These are phyloP conservation scores for Trinectes maculatus DNA, from an alignment of 2,113 vertebrate species.

Conservation along the genomic window DNA sequence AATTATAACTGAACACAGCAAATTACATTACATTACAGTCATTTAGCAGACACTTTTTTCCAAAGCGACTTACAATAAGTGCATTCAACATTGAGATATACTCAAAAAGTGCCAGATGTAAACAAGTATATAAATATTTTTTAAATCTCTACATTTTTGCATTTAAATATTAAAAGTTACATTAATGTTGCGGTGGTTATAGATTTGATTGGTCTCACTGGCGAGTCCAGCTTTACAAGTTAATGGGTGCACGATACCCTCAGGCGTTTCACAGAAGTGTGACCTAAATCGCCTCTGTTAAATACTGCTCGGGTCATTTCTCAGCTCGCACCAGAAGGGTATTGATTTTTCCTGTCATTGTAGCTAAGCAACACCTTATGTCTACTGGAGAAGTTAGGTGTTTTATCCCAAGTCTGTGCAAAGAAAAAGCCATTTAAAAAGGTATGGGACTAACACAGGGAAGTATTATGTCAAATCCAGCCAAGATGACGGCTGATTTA, in stretches of 20 bases:
- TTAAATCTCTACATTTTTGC: too few species aligned
- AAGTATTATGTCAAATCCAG: slow-evolving; percentile 15
- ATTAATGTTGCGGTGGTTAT: neutral
- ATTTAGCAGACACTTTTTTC: too few species aligned
- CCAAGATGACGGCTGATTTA: slow-evolving; percentile 18
- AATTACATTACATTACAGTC: too few species aligned
- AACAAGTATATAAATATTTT: too few species aligned
- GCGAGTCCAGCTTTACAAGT: slow-evolving; percentile 9
- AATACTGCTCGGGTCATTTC: slow-evolving; percentile 49
- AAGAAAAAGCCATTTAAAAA: slow-evolving; percentile 27
- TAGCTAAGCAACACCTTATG: slow-evolving; percentile 65
- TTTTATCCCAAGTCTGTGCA: slow-evolving; percentile 27
- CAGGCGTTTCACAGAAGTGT: slow-evolving; percentile 28
- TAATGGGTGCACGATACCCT: neutral
- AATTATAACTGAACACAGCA: neutral
- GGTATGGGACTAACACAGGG: slow-evolving; percentile 9
- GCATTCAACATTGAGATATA: too few species aligned
- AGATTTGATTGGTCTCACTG: slow-evolving; percentile 4
- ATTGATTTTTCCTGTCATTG: slow-evolving; percentile 62
- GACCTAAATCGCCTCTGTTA: slow-evolving; percentile 39
- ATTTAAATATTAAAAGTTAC: slow-evolving; percentile 1
- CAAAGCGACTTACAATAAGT: too few species aligned
- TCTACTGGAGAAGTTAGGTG: slow-evolving; percentile 29
- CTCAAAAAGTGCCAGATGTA: too few species aligned
- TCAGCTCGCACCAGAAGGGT: slow-evolving; percentile 42